Evolutionary conservation across 2,888 invertebrate species (phyloP), one percentile per base, ranked within the genome.

Genomic region (Alloplasta piceator): DNA sequence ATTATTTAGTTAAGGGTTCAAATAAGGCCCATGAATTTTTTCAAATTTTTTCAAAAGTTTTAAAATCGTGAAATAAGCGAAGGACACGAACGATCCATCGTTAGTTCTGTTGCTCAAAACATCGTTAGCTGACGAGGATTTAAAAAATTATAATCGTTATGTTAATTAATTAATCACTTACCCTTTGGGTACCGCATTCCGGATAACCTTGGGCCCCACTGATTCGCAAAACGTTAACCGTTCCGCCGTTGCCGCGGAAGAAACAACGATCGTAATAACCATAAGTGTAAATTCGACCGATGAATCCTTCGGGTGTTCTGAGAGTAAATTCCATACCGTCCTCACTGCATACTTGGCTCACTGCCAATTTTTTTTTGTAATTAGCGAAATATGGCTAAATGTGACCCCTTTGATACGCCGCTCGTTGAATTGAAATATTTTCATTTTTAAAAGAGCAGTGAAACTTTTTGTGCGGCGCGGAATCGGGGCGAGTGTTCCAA

Each of bases 251-350:
- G 7, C 98, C 98, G 75, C 98, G 95, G 94, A 97, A 97, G 94
- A 97, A 98, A 90, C 98, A 98, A 10, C 94, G 93, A 89, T 98
- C 98, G 90, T 98, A 98, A 92, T 96, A 98, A 1, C 98, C 98
- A 88, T 98, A 97, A 0, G 98, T 97, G 92, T 98, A 98, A 92
- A 98, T 98, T 68, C 98, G 94, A 2, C 98, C 98, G 85, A 96
- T 95, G 92, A 98, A 98, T 7, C 96, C 97, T 94, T 98, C 98
- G 0, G 97, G 97, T 0, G 98, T 96, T 80, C 96, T 94, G 68
- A 98, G 93, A 0, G 97, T 97, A 90, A 98, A 98, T 91, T 98
- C 98, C 98, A 98, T 98, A 0, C 98, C 98, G 90, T 98, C 98
- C 93, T 98, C 97, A 88, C 96, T 97, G 92, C 98, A 98, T 0